A percentile compares a stretch with the other conserved stretches of the same genome.
phyloP scores from a whole-genome alignment of 2,797 vertebrate genomes.

The Poecile montanus region DNA sequence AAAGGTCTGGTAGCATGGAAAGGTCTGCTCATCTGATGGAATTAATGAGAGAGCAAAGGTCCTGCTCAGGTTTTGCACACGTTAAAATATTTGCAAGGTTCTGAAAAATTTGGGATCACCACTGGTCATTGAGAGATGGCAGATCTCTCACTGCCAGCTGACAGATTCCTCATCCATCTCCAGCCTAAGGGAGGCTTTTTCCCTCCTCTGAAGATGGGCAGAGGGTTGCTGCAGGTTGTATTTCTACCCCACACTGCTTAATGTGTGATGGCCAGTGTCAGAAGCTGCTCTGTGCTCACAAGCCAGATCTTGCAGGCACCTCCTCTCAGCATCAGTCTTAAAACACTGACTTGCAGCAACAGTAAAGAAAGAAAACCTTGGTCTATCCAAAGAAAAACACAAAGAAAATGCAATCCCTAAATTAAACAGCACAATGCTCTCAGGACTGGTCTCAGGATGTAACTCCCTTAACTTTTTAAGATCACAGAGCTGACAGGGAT shows the following conservation, averaged over 20 bases:
- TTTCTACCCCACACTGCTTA: not conserved
- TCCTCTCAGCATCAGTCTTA: not conserved
- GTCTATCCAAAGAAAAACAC: not conserved
- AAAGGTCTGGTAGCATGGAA: not conserved
- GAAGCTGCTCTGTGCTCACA: not conserved
- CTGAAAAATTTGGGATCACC: not conserved
- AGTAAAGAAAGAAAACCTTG: not conserved
- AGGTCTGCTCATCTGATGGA: not conserved
- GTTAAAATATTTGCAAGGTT: not conserved
- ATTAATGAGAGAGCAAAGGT: not conserved
- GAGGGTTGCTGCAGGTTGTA: not conserved
- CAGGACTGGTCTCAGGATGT: not conserved
- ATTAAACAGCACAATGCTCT: not conserved
- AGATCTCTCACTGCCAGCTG: not conserved
- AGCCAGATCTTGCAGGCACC: not conserved
- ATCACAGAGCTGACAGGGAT: not conserved
- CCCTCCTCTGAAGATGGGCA: not conserved
- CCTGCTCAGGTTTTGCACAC: not conserved
- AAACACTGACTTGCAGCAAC: not conserved
- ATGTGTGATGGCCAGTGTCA: fast-evolving
- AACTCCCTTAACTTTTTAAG: not conserved
- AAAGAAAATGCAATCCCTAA: not conserved
- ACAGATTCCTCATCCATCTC: not conserved
- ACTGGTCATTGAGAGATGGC: not conserved
- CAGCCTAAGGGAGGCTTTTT: not conserved